Evolutionary conservation across 2,888 invertebrate species (phyloP).

Genomic region (Colletes collaris): DNA sequence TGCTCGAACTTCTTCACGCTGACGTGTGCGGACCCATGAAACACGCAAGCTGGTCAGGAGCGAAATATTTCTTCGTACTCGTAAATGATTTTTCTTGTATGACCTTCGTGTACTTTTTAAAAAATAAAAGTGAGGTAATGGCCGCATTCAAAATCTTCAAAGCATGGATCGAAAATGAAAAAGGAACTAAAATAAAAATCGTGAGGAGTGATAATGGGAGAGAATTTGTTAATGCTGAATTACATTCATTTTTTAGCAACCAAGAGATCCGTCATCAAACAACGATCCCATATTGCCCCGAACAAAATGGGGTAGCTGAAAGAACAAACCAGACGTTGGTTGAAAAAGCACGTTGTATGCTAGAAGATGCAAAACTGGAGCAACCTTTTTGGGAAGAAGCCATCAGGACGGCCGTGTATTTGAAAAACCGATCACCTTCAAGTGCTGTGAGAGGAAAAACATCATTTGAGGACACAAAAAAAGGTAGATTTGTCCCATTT

Average conservation of each 20-base stretch:
- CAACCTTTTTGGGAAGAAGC: slow-evolving; percentile 7
- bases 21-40: neutral
- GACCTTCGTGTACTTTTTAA: neutral
- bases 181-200: too few species aligned
- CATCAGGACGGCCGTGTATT: neutral
- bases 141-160: too few species aligned
- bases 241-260: too few species aligned
- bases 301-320: slow-evolving; percentile 33
- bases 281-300: slow-evolving; percentile 13
- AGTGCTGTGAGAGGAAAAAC: slow-evolving; percentile 39
- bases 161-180: too few species aligned
- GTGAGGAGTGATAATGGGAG: too few species aligned
- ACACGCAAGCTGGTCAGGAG: neutral
- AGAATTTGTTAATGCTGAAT: too few species aligned
- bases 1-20: neutral
- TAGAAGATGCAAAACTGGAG: slow-evolving; percentile 1
- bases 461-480: slow-evolving; percentile 47
- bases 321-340: slow-evolving; percentile 24
- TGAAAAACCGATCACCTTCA: slow-evolving; percentile 48
- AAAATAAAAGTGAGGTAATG: neutral
- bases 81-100: neutral
- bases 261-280: neutral
- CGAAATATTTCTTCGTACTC: neutral
- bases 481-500: slow-evolving; percentile 56
- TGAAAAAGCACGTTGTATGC: slow-evolving; percentile 23